phyloP scores from a whole-genome alignment of 2,888 invertebrate species.

The Venustoraphidia nigricollis region DNA sequence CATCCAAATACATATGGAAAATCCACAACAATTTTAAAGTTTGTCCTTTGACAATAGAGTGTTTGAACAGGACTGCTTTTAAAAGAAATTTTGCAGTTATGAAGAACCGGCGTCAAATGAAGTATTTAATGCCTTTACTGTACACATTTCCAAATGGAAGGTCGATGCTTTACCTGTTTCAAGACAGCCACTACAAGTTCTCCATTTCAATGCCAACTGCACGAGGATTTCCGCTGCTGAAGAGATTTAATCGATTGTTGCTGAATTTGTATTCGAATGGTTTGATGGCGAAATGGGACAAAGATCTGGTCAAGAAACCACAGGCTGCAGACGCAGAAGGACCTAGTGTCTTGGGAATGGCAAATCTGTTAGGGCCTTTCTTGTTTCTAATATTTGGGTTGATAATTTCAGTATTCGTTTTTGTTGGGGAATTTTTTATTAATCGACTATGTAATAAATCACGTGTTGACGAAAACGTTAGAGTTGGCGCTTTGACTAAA shows the following conservation, averaged over 20 bases:
- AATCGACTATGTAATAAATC: too few relatives aligned
- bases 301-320: neutral
- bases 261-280: neutral
- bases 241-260: neutral
- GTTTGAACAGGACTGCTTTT: constrained; percentile 1
- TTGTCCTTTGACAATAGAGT: constrained; percentile 1
- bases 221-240: neutral
- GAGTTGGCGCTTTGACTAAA: too few relatives aligned
- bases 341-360: too few relatives aligned
- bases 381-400: too few relatives aligned
- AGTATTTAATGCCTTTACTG: neutral
- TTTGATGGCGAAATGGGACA: constrained; percentile 1
- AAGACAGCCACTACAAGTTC: neutral
- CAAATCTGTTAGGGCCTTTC: too few relatives aligned
- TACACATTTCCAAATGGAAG: constrained; percentile 3
- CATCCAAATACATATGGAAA: neutral
- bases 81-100: constrained; percentile 1
- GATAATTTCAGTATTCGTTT: too few relatives aligned
- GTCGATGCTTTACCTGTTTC: neutral
- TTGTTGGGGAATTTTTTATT: too few relatives aligned
- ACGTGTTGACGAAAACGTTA: too few relatives aligned
- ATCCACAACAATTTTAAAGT: neutral
- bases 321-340: too few relatives aligned
- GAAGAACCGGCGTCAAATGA: neutral
- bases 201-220: neutral